Percentiles rank a stretch among this genome's conserved stretches.
phyloP scores from a whole-genome alignment of 2,888 invertebrate genomes.

The Molorchus minor region DNA sequence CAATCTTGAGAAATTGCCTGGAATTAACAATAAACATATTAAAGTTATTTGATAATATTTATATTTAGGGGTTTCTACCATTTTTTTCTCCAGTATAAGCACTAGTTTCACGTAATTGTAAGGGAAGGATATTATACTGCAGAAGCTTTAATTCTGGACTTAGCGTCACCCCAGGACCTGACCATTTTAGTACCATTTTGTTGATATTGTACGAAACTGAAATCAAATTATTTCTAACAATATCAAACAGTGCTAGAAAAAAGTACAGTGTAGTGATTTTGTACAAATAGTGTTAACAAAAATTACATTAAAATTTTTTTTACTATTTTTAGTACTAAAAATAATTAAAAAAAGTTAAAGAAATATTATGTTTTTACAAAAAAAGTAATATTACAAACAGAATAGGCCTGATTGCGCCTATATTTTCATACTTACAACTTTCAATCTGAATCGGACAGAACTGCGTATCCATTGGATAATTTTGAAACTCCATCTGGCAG shows the following conservation, averaged over 20 bases:
- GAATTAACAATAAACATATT: slow-evolving; percentile 30
- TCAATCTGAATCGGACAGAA: slow-evolving; percentile 84
- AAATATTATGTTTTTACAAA: too few relatives aligned
- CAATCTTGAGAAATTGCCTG: slow-evolving; percentile 81
- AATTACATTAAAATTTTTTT: too few relatives aligned
- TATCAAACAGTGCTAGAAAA: too few relatives aligned
- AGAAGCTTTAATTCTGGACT: slow-evolving; percentile 82
- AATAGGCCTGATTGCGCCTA: too few relatives aligned
- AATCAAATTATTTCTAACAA: slow-evolving; percentile 69
- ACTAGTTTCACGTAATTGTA: slow-evolving; percentile 76
- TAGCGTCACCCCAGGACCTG: slow-evolving; percentile 76
- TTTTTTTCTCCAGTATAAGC: slow-evolving; percentile 81
- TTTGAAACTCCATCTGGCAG: slow-evolving; percentile 87
- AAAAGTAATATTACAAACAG: too few relatives aligned
- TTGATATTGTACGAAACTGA: slow-evolving; percentile 82
- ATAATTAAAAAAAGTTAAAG: too few relatives aligned
- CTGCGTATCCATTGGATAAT: slow-evolving; percentile 88
- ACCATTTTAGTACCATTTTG: slow-evolving; percentile 80
- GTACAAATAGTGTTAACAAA: too few relatives aligned
- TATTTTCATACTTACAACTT: slow-evolving; percentile 75
- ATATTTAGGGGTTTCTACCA: slow-evolving; percentile 61
- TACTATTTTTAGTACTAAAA: too few relatives aligned
- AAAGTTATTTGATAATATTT: slow-evolving; percentile 1
- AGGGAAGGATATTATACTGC: slow-evolving; percentile 80
- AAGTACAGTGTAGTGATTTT: too few relatives aligned